Conservation (phyloP, 2,113 vertebrate genomes). For the Thinocorus orbignyianus region DNA sequence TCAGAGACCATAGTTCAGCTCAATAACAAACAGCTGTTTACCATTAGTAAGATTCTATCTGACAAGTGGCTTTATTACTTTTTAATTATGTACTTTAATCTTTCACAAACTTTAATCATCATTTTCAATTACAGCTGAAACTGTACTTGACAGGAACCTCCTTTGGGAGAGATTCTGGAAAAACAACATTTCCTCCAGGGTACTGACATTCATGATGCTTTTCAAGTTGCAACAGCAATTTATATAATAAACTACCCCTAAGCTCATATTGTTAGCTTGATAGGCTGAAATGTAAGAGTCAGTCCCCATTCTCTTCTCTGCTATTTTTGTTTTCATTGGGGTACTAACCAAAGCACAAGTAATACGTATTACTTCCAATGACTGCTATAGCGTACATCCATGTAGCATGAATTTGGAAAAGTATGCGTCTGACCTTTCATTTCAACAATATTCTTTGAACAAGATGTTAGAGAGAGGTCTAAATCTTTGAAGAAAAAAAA, state of each 20-base stretch:
- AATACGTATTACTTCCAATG: background rate
- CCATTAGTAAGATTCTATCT: background rate
- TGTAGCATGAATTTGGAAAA: background rate
- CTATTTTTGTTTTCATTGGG: background rate
- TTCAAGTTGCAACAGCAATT: background rate
- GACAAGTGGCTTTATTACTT: slow-evolving; percentile 12
- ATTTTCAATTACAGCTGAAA: slow-evolving; percentile 21
- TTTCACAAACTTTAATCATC: background rate
- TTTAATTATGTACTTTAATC: slow-evolving; percentile 29
- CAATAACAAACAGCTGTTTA: slow-evolving; percentile 17
- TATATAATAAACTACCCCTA: background rate
- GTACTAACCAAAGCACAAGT: background rate
- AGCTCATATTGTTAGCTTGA: background rate
- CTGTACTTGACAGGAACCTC: slow-evolving; percentile 5
- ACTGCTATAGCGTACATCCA: background rate
- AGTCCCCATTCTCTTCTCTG: background rate
- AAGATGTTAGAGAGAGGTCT: background rate
- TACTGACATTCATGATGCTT: background rate
- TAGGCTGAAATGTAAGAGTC: background rate
- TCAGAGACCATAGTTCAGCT: background rate
- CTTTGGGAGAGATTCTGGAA: slow-evolving; percentile 8
- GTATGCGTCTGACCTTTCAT: background rate
- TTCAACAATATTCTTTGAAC: background rate
- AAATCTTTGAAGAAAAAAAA: background rate
- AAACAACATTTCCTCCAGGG: background rate